Evolutionary conservation across 2,113 vertebrate genomes (phyloP), one percentile per base, ranked within the genome.

Genomic region (Alaudala cheleensis): DNA sequence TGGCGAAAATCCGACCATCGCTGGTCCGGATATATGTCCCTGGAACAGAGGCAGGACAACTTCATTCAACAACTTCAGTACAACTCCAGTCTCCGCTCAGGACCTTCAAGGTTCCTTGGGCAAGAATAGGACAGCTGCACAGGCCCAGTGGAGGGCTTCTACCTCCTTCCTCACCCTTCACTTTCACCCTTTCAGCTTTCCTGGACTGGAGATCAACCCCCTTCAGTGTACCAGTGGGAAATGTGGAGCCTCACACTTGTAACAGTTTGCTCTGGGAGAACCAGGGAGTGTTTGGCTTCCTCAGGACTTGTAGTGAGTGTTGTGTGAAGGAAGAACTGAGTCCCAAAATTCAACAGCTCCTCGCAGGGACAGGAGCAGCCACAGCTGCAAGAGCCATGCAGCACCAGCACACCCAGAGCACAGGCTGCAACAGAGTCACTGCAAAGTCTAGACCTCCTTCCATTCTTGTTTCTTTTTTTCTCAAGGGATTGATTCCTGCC

Each of bases 1-100:
- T 98, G 81, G 99, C 99, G 98, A 99, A 99, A 90, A 99, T 99
- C 85, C 99, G 98, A 58, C 99, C 99, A 31, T 99, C 99, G 0
- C 99, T 99, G 26, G 99, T 99, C 74, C 99, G 98, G 84, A 99
- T 99, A 77, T 99, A 99, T 0, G 99, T 99, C 96, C 99, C 99
- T 99, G 95, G 58, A 81, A 88, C 37, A 73, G 76, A 87, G 34
- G n/a, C 65, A 34, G 49, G 76, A 83, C 16, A 47, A 39, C 17
- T 54, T 56, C 45, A 60, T 12, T 56, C 53, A 18, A 70, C 64
- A 54, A n/a, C 40, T 62, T 49, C 42, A 37, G 33, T 37, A 28
- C 31, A 49, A 33, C 42, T 61, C 70, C 12, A 53, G 34, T 28
- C 64, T 91, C 50, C 65, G 39, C 34, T 74, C 37, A 58, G 34